Evolutionary conservation across 1,140 invertebrate species (phyloP).

Genomic region (Panulirus ornatus): DNA sequence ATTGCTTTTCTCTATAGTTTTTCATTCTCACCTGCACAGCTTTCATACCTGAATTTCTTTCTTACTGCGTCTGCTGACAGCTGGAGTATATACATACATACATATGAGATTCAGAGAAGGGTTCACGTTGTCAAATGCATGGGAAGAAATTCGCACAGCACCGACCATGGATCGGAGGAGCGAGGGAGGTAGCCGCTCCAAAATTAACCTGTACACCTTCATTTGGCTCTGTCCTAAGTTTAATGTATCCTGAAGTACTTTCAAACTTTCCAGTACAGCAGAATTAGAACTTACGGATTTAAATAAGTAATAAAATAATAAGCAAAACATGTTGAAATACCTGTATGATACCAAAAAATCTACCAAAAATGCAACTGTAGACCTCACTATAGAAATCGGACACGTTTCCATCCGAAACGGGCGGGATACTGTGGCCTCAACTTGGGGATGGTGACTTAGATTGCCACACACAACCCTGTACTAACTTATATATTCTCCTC

Average conservation of each 20-base stretch:
- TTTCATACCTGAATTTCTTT: no score
- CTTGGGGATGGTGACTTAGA: not conserved
- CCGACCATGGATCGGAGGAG: not conserved
- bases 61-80: no score
- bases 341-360: not conserved
- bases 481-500: no score
- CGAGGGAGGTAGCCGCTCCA: constrained; percentile 27
- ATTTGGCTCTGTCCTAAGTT: not conserved
- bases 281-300: no score
- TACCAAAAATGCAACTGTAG: not conserved
- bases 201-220: constrained; percentile 28
- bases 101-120: no score
- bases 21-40: no score
- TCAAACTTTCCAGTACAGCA: no score
- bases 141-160: constrained; percentile 8
- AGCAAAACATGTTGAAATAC: no score
- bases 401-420: constrained; percentile 24
- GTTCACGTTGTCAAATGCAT: not conserved
- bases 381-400: not conserved
- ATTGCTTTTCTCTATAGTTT: no score
- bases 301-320: no score
- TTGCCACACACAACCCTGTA: constrained; percentile 23
- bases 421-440: constrained; percentile 26
- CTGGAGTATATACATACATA: no score
- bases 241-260: not conserved